Evolutionary conservation across 2,113 vertebrate genomes (phyloP).

Genomic region (Caracal caracal): DNA sequence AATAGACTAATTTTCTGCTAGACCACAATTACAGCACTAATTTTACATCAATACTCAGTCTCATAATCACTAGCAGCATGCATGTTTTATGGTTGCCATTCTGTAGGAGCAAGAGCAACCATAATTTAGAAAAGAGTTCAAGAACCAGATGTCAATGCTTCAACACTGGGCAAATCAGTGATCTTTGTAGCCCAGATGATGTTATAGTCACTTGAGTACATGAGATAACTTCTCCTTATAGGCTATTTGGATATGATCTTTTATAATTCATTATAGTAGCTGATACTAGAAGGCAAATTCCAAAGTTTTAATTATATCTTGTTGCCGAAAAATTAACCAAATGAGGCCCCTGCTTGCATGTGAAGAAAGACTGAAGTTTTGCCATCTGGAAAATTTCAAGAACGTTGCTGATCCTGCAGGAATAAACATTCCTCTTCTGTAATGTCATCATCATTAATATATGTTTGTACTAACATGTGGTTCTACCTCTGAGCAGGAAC

Average conservation of each 20-base stretch:
- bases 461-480: background rate
- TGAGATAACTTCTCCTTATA: background rate
- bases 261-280: background rate
- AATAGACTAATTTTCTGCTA: background rate
- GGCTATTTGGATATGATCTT: background rate
- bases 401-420: background rate
- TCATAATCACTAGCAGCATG: background rate
- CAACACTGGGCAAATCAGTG: background rate
- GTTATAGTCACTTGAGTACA: background rate
- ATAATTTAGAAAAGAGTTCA: background rate
- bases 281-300: background rate
- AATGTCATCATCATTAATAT: background rate
- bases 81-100: background rate
- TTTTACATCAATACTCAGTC: background rate
- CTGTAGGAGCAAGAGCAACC: background rate
- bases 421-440: background rate
- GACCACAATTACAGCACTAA: background rate
- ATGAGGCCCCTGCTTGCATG: background rate
- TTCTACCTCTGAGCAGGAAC: background rate
- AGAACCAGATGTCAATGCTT: background rate
- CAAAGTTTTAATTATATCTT: background rate
- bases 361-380: constrained; percentile 10
- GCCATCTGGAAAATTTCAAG: background rate
- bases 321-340: background rate
- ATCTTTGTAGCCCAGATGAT: background rate